A percentile compares a stretch with the other conserved stretches of the same genome.
Evolutionary conservation across 2,888 invertebrate genomes (phyloP).

Genomic region (Mesoligia furuncula): DNA sequence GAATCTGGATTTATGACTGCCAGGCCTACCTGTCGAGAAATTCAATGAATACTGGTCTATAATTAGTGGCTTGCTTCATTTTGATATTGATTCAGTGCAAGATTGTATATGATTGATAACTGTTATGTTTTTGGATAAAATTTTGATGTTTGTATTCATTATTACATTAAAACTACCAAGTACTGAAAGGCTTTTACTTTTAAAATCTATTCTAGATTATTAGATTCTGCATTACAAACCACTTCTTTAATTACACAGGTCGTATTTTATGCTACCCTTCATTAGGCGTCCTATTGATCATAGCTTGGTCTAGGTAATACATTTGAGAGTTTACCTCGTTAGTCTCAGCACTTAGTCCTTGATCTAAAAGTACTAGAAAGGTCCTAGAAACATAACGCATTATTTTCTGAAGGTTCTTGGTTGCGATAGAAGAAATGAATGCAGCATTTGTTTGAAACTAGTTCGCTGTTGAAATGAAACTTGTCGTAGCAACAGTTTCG

Average conservation of each 20-base stretch:
- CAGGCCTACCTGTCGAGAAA: slow-evolving; percentile 18
- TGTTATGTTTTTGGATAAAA: slow-evolving; percentile 13
- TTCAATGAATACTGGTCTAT: slow-evolving; percentile 22
- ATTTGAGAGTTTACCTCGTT: slow-evolving; percentile 57
- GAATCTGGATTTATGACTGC: slow-evolving; percentile 48
- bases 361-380: slow-evolving; percentile 35
- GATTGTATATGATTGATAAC: not conserved
- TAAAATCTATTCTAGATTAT: not conserved
- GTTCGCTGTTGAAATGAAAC: slow-evolving; percentile 35
- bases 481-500: slow-evolving; percentile 28
- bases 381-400: not conserved
- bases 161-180: not conserved
- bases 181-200: not conserved
- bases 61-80: slow-evolving; percentile 12
- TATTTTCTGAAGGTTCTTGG: not conserved
- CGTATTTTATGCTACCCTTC: slow-evolving; percentile 43
- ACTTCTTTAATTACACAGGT: slow-evolving; percentile 37
- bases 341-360: slow-evolving; percentile 44
- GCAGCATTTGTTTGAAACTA: slow-evolving; percentile 21
- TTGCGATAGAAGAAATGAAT: slow-evolving; percentile 21
- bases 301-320: slow-evolving; percentile 48
- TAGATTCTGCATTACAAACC: slow-evolving; percentile 4
- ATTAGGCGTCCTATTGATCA: slow-evolving; percentile 49
- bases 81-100: slow-evolving; percentile 25
- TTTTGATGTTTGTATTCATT: not conserved